phyloP scores from a whole-genome alignment of 30 jellyfish, hydroid and myxozoan species.

The Haliclystus octoradiatus region DNA sequence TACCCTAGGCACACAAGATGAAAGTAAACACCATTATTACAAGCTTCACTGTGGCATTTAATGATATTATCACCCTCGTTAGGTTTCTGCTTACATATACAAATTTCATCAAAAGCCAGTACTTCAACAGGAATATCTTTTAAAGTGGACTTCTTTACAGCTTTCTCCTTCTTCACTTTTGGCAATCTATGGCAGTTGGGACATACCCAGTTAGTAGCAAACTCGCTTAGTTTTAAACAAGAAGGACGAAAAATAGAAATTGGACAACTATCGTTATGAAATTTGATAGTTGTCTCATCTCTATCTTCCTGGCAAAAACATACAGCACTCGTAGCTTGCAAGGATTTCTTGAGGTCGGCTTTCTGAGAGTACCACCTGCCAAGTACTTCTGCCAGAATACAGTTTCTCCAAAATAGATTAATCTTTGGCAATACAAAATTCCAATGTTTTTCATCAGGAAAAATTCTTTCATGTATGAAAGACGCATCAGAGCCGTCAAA shows the following conservation, averaged over 20 bases:
- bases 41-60: slow-evolving; percentile 17
- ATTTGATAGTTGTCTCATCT: slow-evolving; percentile 13
- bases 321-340: neutral
- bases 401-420: slow-evolving; percentile 18
- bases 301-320: slow-evolving; percentile 6
- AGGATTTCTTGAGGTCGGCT: neutral
- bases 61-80: slow-evolving; percentile 9
- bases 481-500: slow-evolving; percentile 20
- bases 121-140: slow-evolving; percentile 8
- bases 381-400: slow-evolving; percentile 17
- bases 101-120: slow-evolving; percentile 10
- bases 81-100: slow-evolving; percentile 37
- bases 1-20: neutral
- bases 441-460: slow-evolving; percentile 16
- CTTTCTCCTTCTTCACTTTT: too few species aligned
- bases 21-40: slow-evolving; percentile 28
- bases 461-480: slow-evolving; percentile 10
- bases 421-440: neutral
- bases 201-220: slow-evolving; percentile 25
- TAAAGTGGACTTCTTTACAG: slow-evolving; percentile 18
- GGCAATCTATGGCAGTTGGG: slow-evolving; percentile 44
- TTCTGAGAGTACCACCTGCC: slow-evolving; percentile 29
- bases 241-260: slow-evolving; percentile 9
- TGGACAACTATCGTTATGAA: slow-evolving; percentile 7
- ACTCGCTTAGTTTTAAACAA: slow-evolving; percentile 18